These are phyloP conservation scores for Betta splendens DNA, from an alignment of 2,797 vertebrate genomes.

Conservation along the genomic window DNA sequence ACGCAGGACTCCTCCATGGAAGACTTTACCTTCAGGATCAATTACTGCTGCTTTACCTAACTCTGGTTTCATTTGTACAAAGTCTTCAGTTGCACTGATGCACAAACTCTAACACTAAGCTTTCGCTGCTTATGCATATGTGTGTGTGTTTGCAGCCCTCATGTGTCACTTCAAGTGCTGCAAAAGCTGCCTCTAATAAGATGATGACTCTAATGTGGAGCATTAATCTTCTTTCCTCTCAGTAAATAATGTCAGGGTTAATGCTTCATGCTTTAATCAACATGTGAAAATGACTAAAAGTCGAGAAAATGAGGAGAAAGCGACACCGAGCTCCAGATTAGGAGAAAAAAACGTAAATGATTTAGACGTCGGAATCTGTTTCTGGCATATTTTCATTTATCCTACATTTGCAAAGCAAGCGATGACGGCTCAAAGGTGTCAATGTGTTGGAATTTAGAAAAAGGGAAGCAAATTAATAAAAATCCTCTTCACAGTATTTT, in stretches of 20 bases:
- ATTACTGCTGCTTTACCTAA: too few species aligned
- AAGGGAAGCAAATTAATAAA: background rate
- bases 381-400: constrained; percentile 55
- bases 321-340: constrained; percentile 2
- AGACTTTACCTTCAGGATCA: too few species aligned
- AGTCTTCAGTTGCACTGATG: too few species aligned
- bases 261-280: constrained; percentile 63
- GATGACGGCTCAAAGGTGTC: background rate
- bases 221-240: constrained; percentile 42
- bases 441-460: background rate
- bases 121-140: background rate
- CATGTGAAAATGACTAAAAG: constrained; percentile 14
- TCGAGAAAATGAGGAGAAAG: constrained; percentile 2
- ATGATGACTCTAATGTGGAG: constrained; percentile 33
- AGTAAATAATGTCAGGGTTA: constrained; percentile 43
- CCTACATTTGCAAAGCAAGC: constrained; percentile 35
- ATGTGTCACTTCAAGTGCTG: constrained; percentile 15
- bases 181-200: constrained; percentile 21
- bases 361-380: constrained; percentile 22
- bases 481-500: background rate
- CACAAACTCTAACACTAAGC: too few species aligned
- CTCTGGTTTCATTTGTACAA: too few species aligned
- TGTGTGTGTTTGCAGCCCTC: constrained; percentile 20
- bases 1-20: too few species aligned
- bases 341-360: constrained; percentile 13